These are phyloP conservation scores for Steinernema scapterisci DNA, from an alignment of 2,888 invertebrate genomes.

Conservation along the genomic window DNA sequence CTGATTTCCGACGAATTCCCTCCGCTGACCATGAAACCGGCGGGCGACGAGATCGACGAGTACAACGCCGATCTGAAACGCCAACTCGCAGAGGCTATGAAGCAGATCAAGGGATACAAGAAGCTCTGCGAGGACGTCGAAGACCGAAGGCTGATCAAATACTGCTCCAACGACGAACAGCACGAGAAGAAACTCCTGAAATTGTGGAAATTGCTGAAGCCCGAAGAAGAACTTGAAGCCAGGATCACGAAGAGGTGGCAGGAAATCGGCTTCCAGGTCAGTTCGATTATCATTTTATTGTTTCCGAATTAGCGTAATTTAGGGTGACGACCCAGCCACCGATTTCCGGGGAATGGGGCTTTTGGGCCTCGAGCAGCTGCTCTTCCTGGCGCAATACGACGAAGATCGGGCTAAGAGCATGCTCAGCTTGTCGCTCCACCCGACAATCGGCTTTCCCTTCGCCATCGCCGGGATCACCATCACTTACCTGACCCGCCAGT, in stretches of 20 bases:
- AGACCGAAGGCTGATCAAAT: slow-evolving; percentile 40
- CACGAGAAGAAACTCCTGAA: slow-evolving; percentile 56
- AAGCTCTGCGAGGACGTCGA: slow-evolving; percentile 51
- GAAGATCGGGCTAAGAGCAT: slow-evolving; percentile 40
- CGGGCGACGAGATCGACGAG: slow-evolving; percentile 37
- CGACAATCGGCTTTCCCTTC: slow-evolving; percentile 69
- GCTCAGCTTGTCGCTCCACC: slow-evolving; percentile 49
- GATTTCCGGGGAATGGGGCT: slow-evolving; percentile 98
- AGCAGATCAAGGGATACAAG: slow-evolving; percentile 47
- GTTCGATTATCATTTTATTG: slow-evolving; percentile 11
- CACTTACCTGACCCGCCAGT: slow-evolving; percentile 84
- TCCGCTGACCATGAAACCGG: slow-evolving; percentile 12
- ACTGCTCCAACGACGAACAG: slow-evolving; percentile 41
- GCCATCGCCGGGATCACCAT: slow-evolving; percentile 84
- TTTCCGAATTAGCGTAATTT: slow-evolving; percentile 72
- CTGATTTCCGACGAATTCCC: slow-evolving; percentile 39
- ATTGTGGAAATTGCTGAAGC: slow-evolving; percentile 83
- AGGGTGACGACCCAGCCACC: slow-evolving; percentile 92
- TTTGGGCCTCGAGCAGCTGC: slow-evolving; percentile 86
- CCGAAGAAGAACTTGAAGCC: slow-evolving; percentile 76
- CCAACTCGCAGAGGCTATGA: slow-evolving; percentile 42
- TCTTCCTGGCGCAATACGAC: slow-evolving; percentile 71
- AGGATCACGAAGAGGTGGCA: slow-evolving; percentile 91
- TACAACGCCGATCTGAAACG: slow-evolving; percentile 41
- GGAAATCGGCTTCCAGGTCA: slow-evolving; percentile 80